Conservation (phyloP, 2,797 vertebrate species). For the Melanotaenia nigrans region DNA sequence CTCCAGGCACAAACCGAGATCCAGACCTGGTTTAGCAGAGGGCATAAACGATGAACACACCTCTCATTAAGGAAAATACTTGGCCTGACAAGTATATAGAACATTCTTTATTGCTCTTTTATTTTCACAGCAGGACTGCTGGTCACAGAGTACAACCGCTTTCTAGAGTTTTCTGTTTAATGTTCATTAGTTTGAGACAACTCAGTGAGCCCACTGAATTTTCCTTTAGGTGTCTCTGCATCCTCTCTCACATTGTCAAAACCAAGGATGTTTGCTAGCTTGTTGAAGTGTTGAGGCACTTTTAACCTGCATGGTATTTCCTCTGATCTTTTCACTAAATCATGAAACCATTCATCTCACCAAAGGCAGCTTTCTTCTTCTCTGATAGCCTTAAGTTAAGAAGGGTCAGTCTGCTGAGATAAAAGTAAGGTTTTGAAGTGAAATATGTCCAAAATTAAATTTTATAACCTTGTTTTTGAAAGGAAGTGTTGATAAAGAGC, state of each 20-base stretch:
- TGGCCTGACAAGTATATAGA: background rate
- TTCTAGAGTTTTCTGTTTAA: constrained; percentile 2
- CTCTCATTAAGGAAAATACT: background rate
- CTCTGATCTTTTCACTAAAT: constrained; percentile 2
- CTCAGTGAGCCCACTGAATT: background rate
- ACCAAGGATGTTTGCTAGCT: background rate
- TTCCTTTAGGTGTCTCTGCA: background rate
- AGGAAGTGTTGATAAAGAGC: background rate
- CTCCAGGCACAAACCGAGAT: background rate
- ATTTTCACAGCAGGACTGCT: background rate
- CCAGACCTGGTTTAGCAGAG: background rate
- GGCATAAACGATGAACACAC: background rate
- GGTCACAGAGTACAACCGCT: background rate
- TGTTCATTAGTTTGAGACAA: background rate
- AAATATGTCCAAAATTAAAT: constrained; percentile 4
- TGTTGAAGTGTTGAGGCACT: constrained; percentile 1
- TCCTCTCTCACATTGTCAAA: constrained; percentile 1
- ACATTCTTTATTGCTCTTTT: background rate
- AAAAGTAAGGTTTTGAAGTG: constrained; percentile 27
- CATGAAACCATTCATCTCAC: constrained; percentile 4
- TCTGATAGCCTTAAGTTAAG: constrained; percentile 13
- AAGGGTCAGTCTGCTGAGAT: background rate
- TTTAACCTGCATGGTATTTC: background rate
- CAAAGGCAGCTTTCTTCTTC: background rate
- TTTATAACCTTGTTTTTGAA: constrained; percentile 2